Base-by-base conservation (phyloP, 2,113 vertebrate species). In the Cardinalis cardinalis region DNA sequence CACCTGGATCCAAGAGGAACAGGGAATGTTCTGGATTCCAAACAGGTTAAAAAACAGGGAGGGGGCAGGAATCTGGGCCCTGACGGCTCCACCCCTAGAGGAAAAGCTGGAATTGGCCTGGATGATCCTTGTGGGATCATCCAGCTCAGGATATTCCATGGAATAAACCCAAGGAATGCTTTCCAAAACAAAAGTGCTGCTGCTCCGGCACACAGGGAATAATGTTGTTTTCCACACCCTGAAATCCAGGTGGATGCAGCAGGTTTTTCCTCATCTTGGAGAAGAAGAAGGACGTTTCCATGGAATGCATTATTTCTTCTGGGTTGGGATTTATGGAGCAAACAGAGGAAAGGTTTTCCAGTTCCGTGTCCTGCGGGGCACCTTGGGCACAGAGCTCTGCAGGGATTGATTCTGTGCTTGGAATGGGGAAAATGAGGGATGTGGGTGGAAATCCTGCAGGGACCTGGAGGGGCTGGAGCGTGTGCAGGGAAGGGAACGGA, bases 301-400 rank as follows among this genome's bases (percentile, higher is more conserved):
- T 12, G 31, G 44, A 31, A 41, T n/a, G 11, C 2, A 4, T 29
- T 7, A 2, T 40, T 59, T n/a, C 14, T 12, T 24, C 4, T 18
- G 44, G 24, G 5, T 3, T 24, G 53, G 7, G 53, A 59, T 41
- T 34, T 24, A 2, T 0, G 15, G 53, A 34, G 12, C 4, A 4
- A 49, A 14, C 23, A 5, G 14, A 40, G 43, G 63, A n/a, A n/a
- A 40, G 12, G 6, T n/a, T 80, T 69, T 49, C 29, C 76, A 2
- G 2, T 18, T 38, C 51, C 3, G 0, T 26, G 17, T 21, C 41
- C 76, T 56, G 28, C 21, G 1, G 51, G 41, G 21, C 13, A 5
- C 20, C 40, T 9, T 4, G 51, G 61, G 31, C 40, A 15, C 12
- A 20, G n/a, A 56, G 28, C n/a, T 21, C 28, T 12, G 26, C n/a